These are phyloP conservation scores for Sinosuthora webbiana DNA, from an alignment of 2,113 vertebrate genomes.

Conservation along the genomic window DNA sequence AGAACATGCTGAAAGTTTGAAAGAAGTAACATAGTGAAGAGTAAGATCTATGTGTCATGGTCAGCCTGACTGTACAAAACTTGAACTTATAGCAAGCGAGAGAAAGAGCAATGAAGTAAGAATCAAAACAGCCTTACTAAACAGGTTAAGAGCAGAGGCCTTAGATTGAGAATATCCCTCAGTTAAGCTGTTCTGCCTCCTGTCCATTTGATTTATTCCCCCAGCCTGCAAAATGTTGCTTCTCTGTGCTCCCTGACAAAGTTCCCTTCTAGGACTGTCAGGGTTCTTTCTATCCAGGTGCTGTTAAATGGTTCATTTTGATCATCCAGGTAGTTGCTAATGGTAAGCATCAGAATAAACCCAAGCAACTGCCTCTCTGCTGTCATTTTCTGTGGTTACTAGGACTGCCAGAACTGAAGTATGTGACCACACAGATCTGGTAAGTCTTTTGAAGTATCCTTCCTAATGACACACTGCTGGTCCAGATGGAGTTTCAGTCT, in stretches of 20 bases:
- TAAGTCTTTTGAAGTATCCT: background rate
- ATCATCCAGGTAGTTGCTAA: background rate
- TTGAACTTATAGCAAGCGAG: background rate
- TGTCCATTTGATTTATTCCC: background rate
- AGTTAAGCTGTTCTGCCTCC: background rate
- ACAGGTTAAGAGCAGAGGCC: background rate
- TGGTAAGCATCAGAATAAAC: background rate
- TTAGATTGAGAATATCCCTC: background rate
- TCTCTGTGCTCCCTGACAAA: background rate
- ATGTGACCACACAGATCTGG: background rate
- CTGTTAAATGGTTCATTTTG: background rate
- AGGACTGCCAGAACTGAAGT: background rate
- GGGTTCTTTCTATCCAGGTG: background rate
- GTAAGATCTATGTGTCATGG: background rate
- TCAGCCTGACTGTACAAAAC: background rate
- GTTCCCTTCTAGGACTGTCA: background rate
- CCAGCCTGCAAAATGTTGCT: fast-evolving
- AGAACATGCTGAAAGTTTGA: background rate
- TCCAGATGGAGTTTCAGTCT: background rate
- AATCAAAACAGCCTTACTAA: background rate
- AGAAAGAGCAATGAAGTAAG: background rate
- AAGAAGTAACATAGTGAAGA: background rate
- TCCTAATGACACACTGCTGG: background rate
- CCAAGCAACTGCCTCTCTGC: background rate
- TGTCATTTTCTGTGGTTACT: background rate